Base-by-base conservation (phyloP, 2,888 invertebrate genomes). In the Strigamia crassipes region DNA sequence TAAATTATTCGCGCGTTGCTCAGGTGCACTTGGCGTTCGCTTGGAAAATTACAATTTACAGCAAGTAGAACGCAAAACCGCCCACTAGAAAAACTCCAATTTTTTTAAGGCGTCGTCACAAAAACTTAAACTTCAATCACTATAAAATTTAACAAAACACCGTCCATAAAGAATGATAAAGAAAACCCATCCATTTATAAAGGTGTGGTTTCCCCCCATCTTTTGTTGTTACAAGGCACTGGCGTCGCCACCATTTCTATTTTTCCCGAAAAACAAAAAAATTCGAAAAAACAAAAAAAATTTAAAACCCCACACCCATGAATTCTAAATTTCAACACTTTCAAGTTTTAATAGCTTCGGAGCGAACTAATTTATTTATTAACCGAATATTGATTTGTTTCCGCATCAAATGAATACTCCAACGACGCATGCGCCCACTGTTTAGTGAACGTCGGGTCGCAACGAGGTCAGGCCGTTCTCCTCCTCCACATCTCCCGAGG, bases 21-120 rank as follows among this genome's bases (percentile, higher is more conserved):
- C 73, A 73, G 73, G 73, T 73, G 73, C 73, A 73, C 73, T 73
- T 73, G 73, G 73, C 73, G 73, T 73, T 73, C 73, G 73, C 73
- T 73, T 73, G 73, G 73, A 73, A 73, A 73, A 73, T 73, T 73
- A 73, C 73, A 73, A 73, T 73, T 73, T 73, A 73, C 73, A 73
- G 73, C 31, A 31, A 73, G 31, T 73, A 73, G 27, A 73, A 73
- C 73, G 73, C 23, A 73, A 73, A 73, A 73, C 73, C 73, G 73
- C 73, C 73, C 73, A 23, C 73, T 13, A 73, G 73, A 73, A 73
- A 73, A 73, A 73, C 27, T 4, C 73, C 27, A 73, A 31, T 27
- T 73, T 56, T 73, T 73, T 73, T 73, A 73, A 73, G 73, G 73
- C 73, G 73, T 73, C 73, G 73, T 73, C 73, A 73, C 73, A 73